phyloP scores from a whole-genome alignment of 2,888 invertebrate genomes.

The Amphipyra tragopoginis region DNA sequence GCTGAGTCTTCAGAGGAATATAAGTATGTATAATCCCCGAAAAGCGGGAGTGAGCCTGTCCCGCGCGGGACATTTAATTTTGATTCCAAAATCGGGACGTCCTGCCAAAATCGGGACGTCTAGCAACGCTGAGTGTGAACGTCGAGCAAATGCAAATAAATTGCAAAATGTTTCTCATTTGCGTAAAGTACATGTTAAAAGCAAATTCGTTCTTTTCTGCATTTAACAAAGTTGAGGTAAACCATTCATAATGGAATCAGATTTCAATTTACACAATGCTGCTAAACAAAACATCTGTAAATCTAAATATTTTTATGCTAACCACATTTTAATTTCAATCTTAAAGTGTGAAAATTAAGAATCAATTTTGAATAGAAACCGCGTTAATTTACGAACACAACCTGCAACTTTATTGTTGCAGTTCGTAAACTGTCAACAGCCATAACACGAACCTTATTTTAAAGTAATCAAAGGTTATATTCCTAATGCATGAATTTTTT shows the following conservation, averaged over 20 bases:
- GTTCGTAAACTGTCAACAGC: conserved; percentile 5
- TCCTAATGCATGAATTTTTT: background rate
- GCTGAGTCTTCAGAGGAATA: too few species aligned
- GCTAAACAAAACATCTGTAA: conserved; percentile 35
- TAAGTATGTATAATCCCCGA: too few species aligned
- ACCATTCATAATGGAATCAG: conserved; percentile 46
- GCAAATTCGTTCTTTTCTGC: background rate
- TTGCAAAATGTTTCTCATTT: too few species aligned
- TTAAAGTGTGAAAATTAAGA: background rate
- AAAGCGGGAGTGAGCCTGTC: too few species aligned
- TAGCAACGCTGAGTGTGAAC: too few species aligned
- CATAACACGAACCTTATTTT: background rate
- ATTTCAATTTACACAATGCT: conserved; percentile 56
- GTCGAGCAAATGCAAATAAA: too few species aligned
- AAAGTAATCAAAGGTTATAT: background rate
- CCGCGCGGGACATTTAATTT: too few species aligned
- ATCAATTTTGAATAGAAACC: conserved; percentile 18
- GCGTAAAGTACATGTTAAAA: conserved; percentile 4
- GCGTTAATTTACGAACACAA: conserved; percentile 26
- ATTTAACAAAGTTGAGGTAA: conserved; percentile 27
- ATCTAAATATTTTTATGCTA: conserved; percentile 10
- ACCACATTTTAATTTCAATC: conserved; percentile 19
- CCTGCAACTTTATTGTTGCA: conserved; percentile 17
- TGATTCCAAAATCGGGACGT: too few species aligned
- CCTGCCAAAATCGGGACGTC: too few species aligned